Evolutionary conservation across 2,797 vertebrate genomes (phyloP).

Genomic region (Podargus strigoides): DNA sequence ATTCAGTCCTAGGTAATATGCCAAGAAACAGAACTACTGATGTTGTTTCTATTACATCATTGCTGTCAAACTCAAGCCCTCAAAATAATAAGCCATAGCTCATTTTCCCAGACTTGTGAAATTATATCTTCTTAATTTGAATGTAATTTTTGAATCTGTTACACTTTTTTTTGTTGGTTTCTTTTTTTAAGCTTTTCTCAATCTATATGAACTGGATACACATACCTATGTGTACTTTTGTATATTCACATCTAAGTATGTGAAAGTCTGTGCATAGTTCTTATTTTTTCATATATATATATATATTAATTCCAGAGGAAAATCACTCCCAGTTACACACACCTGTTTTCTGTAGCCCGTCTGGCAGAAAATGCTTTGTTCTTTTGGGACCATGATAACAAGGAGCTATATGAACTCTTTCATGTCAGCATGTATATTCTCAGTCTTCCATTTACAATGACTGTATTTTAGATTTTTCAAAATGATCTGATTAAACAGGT

Average conservation of each 20-base stretch:
- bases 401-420: not conserved
- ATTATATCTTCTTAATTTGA: not conserved
- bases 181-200: not conserved
- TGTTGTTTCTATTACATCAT: not conserved
- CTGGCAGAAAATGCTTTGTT: constrained; percentile 32
- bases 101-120: not conserved
- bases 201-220: not conserved
- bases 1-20: not conserved
- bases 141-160: not conserved
- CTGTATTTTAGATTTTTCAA: not conserved
- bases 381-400: not conserved
- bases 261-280: not conserved
- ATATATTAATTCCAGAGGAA: constrained; percentile 17
- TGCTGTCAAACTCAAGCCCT: not conserved
- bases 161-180: not conserved
- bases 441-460: not conserved
- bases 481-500: not conserved
- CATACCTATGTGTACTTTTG: not conserved
- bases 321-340: not conserved
- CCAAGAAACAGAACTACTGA: not conserved
- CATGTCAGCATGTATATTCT: not conserved
- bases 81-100: not conserved
- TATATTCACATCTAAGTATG: not conserved
- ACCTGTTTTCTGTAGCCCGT: constrained; percentile 15
- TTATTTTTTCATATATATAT: not conserved